Percentiles rank a stretch among this genome's conserved stretches.
phyloP scores from a whole-genome alignment of 2,113 vertebrate genomes.

The Puffinus mauretanicus region DNA sequence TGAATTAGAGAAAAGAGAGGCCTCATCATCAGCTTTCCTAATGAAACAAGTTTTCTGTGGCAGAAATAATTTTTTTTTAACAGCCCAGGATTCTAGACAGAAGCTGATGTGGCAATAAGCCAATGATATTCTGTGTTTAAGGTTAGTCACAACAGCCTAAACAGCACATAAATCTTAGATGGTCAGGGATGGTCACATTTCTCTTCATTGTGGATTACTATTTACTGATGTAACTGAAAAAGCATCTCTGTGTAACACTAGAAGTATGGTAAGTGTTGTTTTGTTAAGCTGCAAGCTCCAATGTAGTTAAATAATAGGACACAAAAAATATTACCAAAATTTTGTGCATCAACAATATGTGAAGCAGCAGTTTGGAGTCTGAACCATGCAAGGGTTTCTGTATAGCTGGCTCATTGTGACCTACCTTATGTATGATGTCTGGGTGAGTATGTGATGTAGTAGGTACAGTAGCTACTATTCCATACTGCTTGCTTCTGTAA shows the following conservation, averaged over 20 bases:
- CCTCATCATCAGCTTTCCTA: neutral
- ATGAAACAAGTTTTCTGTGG: neutral
- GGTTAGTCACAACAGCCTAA: neutral
- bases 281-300: neutral
- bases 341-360: neutral
- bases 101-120: neutral
- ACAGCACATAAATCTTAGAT: neutral
- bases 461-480: too few species aligned
- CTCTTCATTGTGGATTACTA: neutral
- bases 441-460: slow-evolving; percentile 51
- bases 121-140: neutral
- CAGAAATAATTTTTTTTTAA: neutral
- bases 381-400: neutral
- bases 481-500: too few species aligned
- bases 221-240: neutral
- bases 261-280: neutral
- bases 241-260: neutral
- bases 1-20: neutral
- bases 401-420: neutral
- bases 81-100: neutral
- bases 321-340: neutral
- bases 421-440: slow-evolving; percentile 4
- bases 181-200: neutral
- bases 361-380: neutral
- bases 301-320: neutral